Percentiles rank a stretch among this genome's conserved stretches.
Conservation (phyloP, 2,888 invertebrate genomes). For the Celastrina argiolus region DNA sequence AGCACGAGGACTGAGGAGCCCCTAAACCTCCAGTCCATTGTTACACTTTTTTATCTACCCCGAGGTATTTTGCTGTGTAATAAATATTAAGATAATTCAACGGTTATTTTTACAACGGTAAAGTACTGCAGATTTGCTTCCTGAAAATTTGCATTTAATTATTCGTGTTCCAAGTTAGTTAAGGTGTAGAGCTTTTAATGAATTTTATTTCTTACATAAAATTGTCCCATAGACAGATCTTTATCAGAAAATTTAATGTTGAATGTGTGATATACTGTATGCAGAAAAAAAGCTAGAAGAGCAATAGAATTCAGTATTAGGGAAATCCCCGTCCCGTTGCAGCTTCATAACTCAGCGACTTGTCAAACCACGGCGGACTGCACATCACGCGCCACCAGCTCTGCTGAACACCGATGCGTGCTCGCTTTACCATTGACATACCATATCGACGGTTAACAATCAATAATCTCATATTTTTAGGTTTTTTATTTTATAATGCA, state of each 20-base stretch:
- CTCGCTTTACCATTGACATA: conserved; percentile 24
- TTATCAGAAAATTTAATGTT: no score
- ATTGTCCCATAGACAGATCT: background rate
- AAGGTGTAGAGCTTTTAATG: background rate
- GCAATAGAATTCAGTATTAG: conserved; percentile 28
- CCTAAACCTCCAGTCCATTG: conserved; percentile 62
- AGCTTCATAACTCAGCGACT: conserved; percentile 56
- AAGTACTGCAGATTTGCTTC: conserved; percentile 37
- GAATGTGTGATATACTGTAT: no score
- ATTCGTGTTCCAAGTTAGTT: background rate
- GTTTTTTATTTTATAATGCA: no score
- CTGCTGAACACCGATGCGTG: conserved; percentile 41
- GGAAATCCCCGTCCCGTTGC: conserved; percentile 37
- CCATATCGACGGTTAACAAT: no score
- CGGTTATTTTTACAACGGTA: conserved; percentile 37
- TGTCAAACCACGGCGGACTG: conserved; percentile 56
- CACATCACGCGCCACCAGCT: conserved; percentile 50
- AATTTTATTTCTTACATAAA: background rate
- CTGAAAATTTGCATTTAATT: background rate
- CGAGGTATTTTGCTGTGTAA: conserved; percentile 39
- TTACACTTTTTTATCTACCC: conserved; percentile 53
- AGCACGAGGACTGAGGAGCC: conserved; percentile 57
- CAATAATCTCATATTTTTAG: no score
- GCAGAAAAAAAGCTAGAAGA: no score
- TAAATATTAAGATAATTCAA: conserved; percentile 41